phyloP scores from a whole-genome alignment of 2,797 vertebrate species.

The Gila robusta region DNA sequence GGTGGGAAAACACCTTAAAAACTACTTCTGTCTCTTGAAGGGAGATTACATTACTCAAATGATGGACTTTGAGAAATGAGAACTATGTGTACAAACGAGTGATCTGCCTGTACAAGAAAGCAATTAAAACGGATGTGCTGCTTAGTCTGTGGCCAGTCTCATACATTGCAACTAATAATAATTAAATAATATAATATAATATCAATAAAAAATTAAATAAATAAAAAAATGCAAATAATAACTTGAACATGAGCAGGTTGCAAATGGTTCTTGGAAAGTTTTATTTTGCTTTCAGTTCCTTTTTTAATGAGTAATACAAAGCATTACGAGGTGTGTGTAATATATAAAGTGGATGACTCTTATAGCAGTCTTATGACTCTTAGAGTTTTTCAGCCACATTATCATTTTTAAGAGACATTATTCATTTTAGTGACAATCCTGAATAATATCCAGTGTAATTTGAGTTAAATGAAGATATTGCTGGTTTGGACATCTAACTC shows the following conservation, averaged over 20 bases:
- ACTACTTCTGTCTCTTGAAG: conserved; percentile 13
- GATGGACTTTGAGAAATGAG: conserved; percentile 13
- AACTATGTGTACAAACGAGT: neutral
- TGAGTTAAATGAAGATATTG: neutral
- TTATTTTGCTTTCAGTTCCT: conserved; percentile 10
- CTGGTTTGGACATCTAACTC: neutral
- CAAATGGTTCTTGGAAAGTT: neutral
- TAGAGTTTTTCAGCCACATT: neutral
- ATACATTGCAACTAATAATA: neutral
- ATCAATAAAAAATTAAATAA: neutral
- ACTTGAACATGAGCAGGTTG: neutral
- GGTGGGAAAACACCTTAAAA: conserved; percentile 13
- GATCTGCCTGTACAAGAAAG: conserved; percentile 31
- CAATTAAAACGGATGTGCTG: conserved; percentile 55
- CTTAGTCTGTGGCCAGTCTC: conserved; percentile 6
- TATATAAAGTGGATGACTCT: neutral
- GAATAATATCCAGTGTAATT: neutral
- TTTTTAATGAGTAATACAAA: neutral
- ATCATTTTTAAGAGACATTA: neutral
- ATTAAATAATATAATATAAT: no score
- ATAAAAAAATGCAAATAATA: neutral
- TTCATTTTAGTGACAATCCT: neutral
- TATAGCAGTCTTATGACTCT: neutral
- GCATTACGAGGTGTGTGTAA: neutral
- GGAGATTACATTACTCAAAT: neutral